Conservation (phyloP, 2,888 invertebrate species). For the Iselma pallidipennis region DNA sequence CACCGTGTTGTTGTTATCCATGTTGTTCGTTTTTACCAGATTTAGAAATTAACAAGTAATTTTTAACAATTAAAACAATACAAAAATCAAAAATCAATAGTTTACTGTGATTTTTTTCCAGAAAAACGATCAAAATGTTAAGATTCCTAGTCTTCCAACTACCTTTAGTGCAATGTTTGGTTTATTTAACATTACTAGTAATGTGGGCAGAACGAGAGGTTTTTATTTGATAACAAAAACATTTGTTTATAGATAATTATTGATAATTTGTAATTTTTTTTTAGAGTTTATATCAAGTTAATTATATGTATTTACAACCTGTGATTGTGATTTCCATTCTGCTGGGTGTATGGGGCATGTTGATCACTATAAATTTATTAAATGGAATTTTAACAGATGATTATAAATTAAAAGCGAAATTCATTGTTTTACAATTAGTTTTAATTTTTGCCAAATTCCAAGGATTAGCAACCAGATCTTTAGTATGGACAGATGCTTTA, state of each 20-base stretch:
- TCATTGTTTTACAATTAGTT: conserved; percentile 66
- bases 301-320: conserved; percentile 68
- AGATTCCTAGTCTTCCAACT: conserved; percentile 69
- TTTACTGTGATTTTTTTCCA: conserved; percentile 57
- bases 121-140: conserved; percentile 59
- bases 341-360: conserved; percentile 70
- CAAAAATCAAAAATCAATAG: neutral
- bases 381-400: conserved; percentile 53
- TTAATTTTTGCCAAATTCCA: conserved; percentile 71
- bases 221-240: conserved; percentile 23
- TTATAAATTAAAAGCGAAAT: conserved; percentile 56
- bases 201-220: conserved; percentile 71
- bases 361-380: conserved; percentile 65
- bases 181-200: conserved; percentile 63
- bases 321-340: conserved; percentile 67
- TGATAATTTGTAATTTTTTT: conserved; percentile 31
- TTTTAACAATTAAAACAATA: conserved; percentile 3
- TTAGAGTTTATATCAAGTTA: conserved; percentile 63
- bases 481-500: conserved; percentile 61
- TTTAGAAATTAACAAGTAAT: conserved; percentile 62
- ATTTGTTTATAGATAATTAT: conserved; percentile 10
- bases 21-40: conserved; percentile 65
- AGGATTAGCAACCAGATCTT: conserved; percentile 61
- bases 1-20: conserved; percentile 77
- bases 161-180: conserved; percentile 68